Evolutionary conservation across 30 jellyfish, hydroid and myxozoan species (phyloP).

Genomic region (Turritopsis dohrnii): DNA sequence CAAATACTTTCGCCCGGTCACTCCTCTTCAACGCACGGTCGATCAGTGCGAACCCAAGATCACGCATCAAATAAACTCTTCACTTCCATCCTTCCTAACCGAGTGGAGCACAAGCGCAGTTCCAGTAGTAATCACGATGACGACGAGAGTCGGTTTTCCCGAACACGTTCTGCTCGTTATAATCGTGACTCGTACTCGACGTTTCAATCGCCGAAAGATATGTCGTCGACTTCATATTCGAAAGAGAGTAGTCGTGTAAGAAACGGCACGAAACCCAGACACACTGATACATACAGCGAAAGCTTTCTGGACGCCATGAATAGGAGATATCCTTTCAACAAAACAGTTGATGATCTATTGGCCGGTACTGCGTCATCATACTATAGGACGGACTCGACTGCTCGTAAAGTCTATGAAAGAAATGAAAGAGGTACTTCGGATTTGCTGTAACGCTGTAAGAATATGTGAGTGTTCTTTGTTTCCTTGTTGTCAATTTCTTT

Average conservation of each 20-base stretch:
- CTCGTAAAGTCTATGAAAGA: not conserved
- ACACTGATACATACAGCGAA: not conserved
- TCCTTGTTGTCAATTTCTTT: too few species aligned
- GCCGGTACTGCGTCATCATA: not conserved
- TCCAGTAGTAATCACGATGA: not conserved
- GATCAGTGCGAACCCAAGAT: not conserved
- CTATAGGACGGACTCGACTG: not conserved
- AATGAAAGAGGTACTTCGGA: not conserved
- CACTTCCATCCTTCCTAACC: constrained; percentile 4
- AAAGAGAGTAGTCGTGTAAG: not conserved
- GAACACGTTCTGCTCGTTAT: not conserved
- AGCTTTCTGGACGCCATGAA: not conserved
- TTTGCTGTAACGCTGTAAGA: too few species aligned
- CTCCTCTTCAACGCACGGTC: too few species aligned
- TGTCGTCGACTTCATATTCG: not conserved
- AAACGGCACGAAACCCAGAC: not conserved
- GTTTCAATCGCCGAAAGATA: not conserved
- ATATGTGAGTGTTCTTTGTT: too few species aligned
- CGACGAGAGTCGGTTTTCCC: not conserved
- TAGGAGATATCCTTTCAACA: not conserved
- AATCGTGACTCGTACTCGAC: not conserved
- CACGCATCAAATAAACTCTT: not conserved
- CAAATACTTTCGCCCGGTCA: constrained; percentile 3
- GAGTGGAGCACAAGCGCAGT: not conserved
- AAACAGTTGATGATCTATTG: not conserved